A percentile compares a stretch with the other conserved stretches of the same genome.
Conservation (phyloP, 2,797 vertebrate genomes). For the Anguilla anguilla region DNA sequence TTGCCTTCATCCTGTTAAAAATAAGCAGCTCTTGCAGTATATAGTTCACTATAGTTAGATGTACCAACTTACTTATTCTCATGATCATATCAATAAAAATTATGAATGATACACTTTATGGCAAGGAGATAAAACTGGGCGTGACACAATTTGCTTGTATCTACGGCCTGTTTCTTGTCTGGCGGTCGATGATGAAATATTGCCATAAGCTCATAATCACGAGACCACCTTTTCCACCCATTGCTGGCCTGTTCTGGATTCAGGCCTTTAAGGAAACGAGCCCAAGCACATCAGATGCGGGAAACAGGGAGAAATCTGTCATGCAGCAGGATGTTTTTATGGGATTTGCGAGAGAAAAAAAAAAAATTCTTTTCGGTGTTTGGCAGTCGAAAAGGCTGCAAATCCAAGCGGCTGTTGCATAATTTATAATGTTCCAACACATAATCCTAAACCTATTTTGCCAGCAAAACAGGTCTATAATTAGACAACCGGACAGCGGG, state of each 20-base stretch:
- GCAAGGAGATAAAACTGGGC: not conserved
- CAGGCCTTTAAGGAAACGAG: not conserved
- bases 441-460: conserved; percentile 75
- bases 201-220: not conserved
- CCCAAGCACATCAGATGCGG: not conserved
- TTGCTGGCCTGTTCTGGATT: not conserved
- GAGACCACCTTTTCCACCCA: not conserved
- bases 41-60: not conserved
- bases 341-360: conserved; percentile 20
- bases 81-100: not conserved
- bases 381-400: conserved; percentile 46
- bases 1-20: not conserved
- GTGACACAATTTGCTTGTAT: not conserved
- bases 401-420: conserved; percentile 63
- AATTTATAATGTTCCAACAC: conserved; percentile 64
- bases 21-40: not conserved
- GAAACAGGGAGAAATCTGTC: conserved; percentile 19
- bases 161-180: not conserved
- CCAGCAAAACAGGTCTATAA: conserved; percentile 62
- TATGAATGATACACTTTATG: not conserved
- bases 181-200: not conserved
- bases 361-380: conserved; percentile 31
- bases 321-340: conserved; percentile 39
- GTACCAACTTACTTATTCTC: not conserved
- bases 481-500: conserved; percentile 61